A percentile compares a stretch with the other conserved stretches of the same genome.
phyloP scores from a whole-genome alignment of 2,888 invertebrate genomes.

The Orchesella flavescens region DNA sequence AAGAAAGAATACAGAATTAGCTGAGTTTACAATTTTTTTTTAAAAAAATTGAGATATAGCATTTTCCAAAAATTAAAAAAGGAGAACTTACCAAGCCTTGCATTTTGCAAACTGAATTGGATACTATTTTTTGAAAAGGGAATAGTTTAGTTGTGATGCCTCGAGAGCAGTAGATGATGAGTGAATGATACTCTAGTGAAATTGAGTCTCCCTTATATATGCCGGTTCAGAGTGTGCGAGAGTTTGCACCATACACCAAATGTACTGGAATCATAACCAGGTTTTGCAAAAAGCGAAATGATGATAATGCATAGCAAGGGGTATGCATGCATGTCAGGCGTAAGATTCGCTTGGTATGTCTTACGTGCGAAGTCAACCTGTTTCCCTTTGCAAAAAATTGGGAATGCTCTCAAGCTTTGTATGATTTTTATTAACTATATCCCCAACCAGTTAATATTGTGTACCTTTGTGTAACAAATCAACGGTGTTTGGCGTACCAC shows the following conservation, averaged over 20 bases:
- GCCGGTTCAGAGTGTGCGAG: slow-evolving; percentile 54
- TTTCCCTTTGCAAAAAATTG: slow-evolving; percentile 41
- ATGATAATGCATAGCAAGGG: slow-evolving; percentile 24
- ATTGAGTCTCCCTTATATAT: slow-evolving; percentile 57
- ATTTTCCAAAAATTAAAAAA: background rate
- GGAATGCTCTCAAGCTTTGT: slow-evolving; percentile 24
- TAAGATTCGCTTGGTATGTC: background rate
- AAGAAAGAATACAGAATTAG: slow-evolving; percentile 3
- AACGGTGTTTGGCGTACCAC: too few relatives aligned
- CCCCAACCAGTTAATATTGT: slow-evolving; percentile 56
- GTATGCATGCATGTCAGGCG: background rate
- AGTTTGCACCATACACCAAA: slow-evolving; percentile 22
- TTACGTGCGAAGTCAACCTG: slow-evolving; percentile 39
- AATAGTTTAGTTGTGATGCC: slow-evolving; percentile 19
- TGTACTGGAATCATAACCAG: slow-evolving; percentile 61
- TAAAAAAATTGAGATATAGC: too few relatives aligned
- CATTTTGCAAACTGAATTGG: slow-evolving; percentile 21
- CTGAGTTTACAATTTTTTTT: background rate
- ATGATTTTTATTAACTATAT: slow-evolving; percentile 60
- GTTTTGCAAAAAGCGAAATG: slow-evolving; percentile 53
- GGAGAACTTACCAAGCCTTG: slow-evolving; percentile 37
- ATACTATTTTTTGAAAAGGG: background rate
- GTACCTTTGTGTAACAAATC: too few relatives aligned
- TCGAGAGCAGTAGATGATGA: slow-evolving; percentile 44
- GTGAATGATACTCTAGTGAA: slow-evolving; percentile 57